These are phyloP conservation scores for Tethya wilhelma DNA, from an alignment of 37 sponge, comb jelly and placozoan genomes.

Conservation along the genomic window DNA sequence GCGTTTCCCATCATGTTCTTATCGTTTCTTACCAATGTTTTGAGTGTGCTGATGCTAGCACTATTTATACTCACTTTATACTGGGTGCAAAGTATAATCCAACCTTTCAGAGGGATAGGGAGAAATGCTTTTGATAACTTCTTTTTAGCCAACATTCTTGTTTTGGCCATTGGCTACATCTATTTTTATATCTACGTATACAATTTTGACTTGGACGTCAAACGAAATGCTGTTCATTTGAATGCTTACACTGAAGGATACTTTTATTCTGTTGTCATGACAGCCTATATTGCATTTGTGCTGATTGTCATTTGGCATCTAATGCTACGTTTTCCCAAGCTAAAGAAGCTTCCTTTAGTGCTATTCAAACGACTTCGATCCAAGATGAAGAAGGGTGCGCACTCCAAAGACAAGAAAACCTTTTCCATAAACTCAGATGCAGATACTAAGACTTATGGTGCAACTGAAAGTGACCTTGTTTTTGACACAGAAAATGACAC, in stretches of 20 bases:
- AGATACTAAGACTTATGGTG: too few species aligned
- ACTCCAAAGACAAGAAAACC: too few species aligned
- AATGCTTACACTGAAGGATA: neutral
- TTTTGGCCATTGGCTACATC: neutral
- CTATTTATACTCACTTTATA: conserved; percentile 2
- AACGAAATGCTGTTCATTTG: neutral
- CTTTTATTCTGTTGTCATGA: neutral
- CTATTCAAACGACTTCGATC: too few species aligned
- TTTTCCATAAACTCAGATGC: too few species aligned
- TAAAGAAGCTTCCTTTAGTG: conserved; percentile 3
- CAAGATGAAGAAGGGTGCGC: too few species aligned
- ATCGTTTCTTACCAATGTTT: neutral
- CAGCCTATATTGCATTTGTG: conserved; percentile 39
- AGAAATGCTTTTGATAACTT: conserved; percentile 37
- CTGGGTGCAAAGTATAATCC: conserved; percentile 10
- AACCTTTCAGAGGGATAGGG: conserved; percentile 21
- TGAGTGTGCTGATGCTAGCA: neutral
- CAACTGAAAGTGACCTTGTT: too few species aligned
- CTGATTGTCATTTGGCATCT: conserved; percentile 34
- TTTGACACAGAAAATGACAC: too few species aligned
- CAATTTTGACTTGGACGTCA: neutral
- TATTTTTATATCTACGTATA: neutral
- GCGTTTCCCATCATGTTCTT: conserved; percentile 16
- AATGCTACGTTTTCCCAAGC: conserved; percentile 23
- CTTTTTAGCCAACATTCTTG: conserved; percentile 24